Base-by-base conservation (phyloP, 2,888 invertebrate genomes). In the Macaria notata region DNA sequence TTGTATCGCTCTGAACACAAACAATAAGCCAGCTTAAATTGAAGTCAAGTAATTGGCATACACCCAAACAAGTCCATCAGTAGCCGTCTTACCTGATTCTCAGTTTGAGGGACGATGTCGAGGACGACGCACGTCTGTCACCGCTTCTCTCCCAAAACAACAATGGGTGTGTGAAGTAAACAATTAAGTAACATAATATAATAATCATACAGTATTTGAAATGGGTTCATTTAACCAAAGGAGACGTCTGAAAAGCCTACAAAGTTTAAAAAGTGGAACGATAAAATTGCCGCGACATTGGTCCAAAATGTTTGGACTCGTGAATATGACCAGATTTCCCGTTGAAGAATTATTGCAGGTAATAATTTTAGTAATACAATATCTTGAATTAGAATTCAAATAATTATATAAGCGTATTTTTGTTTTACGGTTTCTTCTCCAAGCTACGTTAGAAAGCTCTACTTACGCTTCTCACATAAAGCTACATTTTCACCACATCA, bases 251-350 rank as follows among this genome's bases (percentile, higher is more conserved):
- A 75, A 69, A 57, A 79, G 81, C 63, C 70, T 85, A 31, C 78
- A 81, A 49, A 75, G 72, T 73, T 81, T 85, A 9, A 85, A 81
- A 79, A 81, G 72, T 73, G 81, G 83, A 60, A 81, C 81, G 1
- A 84, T 83, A 0, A 86, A 76, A 56, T 55, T 87, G 6, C 84
- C 88, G 0, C 72, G 84, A 0, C 84, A 86, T 62, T 84, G 84
- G 81, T 85, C 87, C 0, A 87, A 84, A 65, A 83, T 88, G 76
- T 68, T 85, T 46, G 83, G 87, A 4, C 69, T 83, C 3, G 72
- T 75, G 0, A 79, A 74, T 49, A 62, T 76, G 29, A 77, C 70
- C 52, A 83, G 82, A 62, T 65, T 72, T 6, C 72, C 80, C 0
- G 62, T 73, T 59, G 86, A 85, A 51, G 86, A 86, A 62, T 74